phyloP scores from a whole-genome alignment of 2,113 vertebrate genomes.

The Chloropsis cyanopogon region DNA sequence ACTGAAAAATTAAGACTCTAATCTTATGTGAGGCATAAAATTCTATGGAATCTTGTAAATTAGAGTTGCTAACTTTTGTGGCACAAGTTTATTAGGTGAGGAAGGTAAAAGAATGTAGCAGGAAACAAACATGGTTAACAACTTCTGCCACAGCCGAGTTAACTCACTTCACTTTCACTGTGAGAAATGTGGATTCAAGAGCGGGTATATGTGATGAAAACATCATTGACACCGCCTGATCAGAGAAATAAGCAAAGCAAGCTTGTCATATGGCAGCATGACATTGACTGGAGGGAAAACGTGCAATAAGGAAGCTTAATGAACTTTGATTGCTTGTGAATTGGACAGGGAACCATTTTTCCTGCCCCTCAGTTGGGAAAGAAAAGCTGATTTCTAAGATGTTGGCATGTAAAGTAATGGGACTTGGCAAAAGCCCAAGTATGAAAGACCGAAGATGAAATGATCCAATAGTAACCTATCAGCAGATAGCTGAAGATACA shows the following conservation, averaged over 20 bases:
- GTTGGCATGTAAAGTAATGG: not conserved
- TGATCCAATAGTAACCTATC: not conserved
- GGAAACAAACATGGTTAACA: not conserved
- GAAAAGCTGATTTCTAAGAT: not conserved
- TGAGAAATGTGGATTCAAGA: not conserved
- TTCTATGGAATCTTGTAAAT: not conserved
- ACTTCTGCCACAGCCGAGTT: not conserved
- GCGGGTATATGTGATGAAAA: not conserved
- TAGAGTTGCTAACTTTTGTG: not conserved
- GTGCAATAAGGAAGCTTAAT: not conserved
- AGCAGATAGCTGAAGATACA: not conserved
- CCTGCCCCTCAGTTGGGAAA: not conserved
- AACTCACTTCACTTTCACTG: not conserved
- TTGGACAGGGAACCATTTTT: not conserved
- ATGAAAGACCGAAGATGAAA: not conserved
- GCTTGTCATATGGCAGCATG: not conserved
- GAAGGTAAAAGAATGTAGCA: not conserved
- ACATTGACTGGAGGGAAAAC: not conserved
- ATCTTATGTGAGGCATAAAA: not conserved
- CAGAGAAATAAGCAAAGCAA: not conserved
- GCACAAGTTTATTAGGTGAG: not conserved
- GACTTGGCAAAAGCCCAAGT: not conserved
- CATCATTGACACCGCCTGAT: not conserved
- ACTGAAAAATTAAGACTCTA: not conserved
- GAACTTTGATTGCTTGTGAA: not conserved